Evolutionary conservation across 1,140 invertebrate species (phyloP), one percentile per base, ranked within the genome.

Genomic region (Drosophila pseudoananassae): DNA sequence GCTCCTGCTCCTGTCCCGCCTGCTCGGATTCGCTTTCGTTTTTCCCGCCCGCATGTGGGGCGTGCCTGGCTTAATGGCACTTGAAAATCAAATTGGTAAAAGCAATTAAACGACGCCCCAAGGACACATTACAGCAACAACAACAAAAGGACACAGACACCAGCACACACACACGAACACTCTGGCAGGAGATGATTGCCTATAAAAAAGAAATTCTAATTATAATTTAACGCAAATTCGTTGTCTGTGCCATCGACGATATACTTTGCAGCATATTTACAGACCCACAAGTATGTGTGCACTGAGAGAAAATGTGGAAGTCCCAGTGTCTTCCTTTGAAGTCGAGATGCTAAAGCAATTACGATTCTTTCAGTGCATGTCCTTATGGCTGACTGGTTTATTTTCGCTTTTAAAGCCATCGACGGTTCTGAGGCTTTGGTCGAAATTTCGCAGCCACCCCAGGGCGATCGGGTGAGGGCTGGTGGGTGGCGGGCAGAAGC

Each of bases 31-130:
- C 78, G 78, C 83, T 89, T 73, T 83, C 83, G 59, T 64, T 83
- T 83, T 89, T 66, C 47, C 43, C 64, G 47, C 57, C 23, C 17
- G 60, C 64, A 65, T 69, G 29, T 33, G 76, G 65, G 71, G 77
- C 76, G 80, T 69, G 81, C 61, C 72, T 47, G 79, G 84, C 89
- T 90, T 91, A 91, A 91, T 91, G 84, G 89, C 84, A 91, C 82
- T 91, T 91, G 85, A 91, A 91, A 91, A 91, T 89, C 90, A 91
- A 91, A 91, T 87, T 91, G 89, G 90, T 91, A 90, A 90, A 91
- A 91, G 89, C 89, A 91, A 91, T 91, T 91, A 91, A 91, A 91
- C 88, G 89, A 91, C 84, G 89, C 89, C 90, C 90, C 90, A 91
- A 91, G 90, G 90, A 91, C 90, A 91, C 82, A 91, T 91, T 91